Evolutionary conservation across 2,797 vertebrate genomes (phyloP).

Genomic region (Syncerus caffer): DNA sequence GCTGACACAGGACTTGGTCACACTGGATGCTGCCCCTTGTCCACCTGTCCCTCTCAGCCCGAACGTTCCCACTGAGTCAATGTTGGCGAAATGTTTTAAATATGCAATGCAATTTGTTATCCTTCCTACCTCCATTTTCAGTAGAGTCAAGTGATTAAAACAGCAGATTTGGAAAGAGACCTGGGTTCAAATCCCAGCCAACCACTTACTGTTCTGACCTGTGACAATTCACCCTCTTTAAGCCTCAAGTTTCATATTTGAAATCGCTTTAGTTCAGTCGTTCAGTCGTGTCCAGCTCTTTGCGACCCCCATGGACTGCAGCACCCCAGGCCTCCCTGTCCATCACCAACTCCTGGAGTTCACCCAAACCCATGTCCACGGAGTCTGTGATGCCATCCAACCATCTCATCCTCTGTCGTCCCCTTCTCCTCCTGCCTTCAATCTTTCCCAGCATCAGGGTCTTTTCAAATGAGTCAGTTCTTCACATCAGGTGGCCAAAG

Average conservation of each 20-base stretch:
- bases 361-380: not conserved
- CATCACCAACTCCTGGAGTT: not conserved
- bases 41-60: not conserved
- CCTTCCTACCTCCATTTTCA: not conserved
- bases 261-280: not conserved
- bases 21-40: no score
- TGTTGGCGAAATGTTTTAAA: slow-evolving; percentile 5
- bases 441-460: not conserved
- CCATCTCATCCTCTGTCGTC: not conserved
- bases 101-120: not conserved
- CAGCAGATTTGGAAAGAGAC: not conserved
- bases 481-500: not conserved
- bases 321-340: not conserved
- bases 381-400: not conserved
- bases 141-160: not conserved
- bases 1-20: no score
- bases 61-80: not conserved
- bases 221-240: not conserved
- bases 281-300: not conserved
- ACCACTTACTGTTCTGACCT: not conserved
- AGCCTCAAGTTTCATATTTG: not conserved
- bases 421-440: not conserved
- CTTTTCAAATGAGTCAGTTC: not conserved
- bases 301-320: not conserved
- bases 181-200: no score